Evolutionary conservation across 2,797 vertebrate species (phyloP).

Genomic region (Lacerta bilineata): DNA sequence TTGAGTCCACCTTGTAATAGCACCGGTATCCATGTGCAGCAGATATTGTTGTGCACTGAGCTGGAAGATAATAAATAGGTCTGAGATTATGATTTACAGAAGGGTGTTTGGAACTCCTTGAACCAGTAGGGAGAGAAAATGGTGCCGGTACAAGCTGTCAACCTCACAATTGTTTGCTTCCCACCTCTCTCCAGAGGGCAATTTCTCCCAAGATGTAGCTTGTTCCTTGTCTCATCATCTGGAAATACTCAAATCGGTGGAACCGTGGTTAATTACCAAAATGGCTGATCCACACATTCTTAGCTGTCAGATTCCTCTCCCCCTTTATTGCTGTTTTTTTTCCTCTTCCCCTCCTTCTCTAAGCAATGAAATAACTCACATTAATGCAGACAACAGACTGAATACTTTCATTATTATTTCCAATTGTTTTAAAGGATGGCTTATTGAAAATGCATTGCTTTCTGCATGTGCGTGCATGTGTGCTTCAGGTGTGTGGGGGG

Average conservation of each 20-base stretch:
- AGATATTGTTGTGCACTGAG: slow-evolving; percentile 81
- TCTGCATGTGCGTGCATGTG: background rate
- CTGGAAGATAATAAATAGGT: slow-evolving; percentile 84
- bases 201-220: slow-evolving; percentile 74
- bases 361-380: slow-evolving; percentile 74
- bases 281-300: slow-evolving; percentile 72
- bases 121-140: slow-evolving; percentile 76
- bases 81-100: slow-evolving; percentile 82
- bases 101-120: slow-evolving; percentile 80
- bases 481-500: slow-evolving; percentile 43
- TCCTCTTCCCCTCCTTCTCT: slow-evolving; percentile 17
- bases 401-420: slow-evolving; percentile 68
- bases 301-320: slow-evolving; percentile 61
- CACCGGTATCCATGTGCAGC: slow-evolving; percentile 82
- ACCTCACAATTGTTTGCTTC: slow-evolving; percentile 72
- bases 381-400: slow-evolving; percentile 71
- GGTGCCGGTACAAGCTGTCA: slow-evolving; percentile 73
- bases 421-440: slow-evolving; percentile 67
- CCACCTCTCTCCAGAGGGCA: slow-evolving; percentile 74
- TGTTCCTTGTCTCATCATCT: slow-evolving; percentile 76
- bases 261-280: slow-evolving; percentile 79
- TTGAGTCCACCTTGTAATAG: slow-evolving; percentile 79
- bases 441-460: slow-evolving; percentile 69
- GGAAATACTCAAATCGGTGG: slow-evolving; percentile 78
- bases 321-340: slow-evolving; percentile 73